Evolutionary conservation across 2,888 invertebrate species (phyloP).

Genomic region (Pachymerium ferrugineum): DNA sequence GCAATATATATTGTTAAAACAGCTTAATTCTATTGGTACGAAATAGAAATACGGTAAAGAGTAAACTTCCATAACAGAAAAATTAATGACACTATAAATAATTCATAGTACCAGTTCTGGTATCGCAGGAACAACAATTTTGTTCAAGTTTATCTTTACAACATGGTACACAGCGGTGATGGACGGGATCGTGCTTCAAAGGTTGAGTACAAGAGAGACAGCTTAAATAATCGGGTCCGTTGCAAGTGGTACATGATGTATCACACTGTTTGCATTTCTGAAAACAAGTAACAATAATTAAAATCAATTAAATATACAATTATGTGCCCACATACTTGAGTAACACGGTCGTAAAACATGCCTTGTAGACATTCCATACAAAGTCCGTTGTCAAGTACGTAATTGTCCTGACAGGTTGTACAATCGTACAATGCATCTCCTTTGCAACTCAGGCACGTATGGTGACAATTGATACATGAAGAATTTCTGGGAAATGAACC

Average conservation of each 20-base stretch:
- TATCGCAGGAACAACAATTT: conserved; percentile 36
- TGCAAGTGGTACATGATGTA: conserved; percentile 33
- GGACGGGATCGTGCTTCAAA: conserved; percentile 33
- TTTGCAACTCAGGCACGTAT: conserved; percentile 69
- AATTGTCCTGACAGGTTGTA: conserved; percentile 65
- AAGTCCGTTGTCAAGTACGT: conserved; percentile 57
- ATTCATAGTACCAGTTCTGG: conserved; percentile 18
- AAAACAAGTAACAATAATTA: not conserved
- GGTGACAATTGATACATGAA: conserved; percentile 66
- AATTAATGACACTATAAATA: no score
- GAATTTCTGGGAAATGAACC: conserved; percentile 36
- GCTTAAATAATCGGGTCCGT: conserved; percentile 36
- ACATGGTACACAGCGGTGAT: conserved; percentile 36
- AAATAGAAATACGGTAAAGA: no score
- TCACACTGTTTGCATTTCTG: conserved; percentile 35
- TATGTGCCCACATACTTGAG: not conserved
- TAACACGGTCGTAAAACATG: conserved; percentile 23
- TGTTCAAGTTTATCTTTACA: conserved; percentile 23
- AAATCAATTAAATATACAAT: not conserved
- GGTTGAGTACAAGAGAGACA: conserved; percentile 35
- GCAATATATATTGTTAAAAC: no score
- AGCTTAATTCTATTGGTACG: no score
- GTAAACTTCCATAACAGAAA: no score
- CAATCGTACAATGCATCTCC: conserved; percentile 57
- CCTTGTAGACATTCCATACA: conserved; percentile 34